Evolutionary conservation across 2,113 vertebrate genomes (phyloP).

Genomic region (Phycodurus eques): DNA sequence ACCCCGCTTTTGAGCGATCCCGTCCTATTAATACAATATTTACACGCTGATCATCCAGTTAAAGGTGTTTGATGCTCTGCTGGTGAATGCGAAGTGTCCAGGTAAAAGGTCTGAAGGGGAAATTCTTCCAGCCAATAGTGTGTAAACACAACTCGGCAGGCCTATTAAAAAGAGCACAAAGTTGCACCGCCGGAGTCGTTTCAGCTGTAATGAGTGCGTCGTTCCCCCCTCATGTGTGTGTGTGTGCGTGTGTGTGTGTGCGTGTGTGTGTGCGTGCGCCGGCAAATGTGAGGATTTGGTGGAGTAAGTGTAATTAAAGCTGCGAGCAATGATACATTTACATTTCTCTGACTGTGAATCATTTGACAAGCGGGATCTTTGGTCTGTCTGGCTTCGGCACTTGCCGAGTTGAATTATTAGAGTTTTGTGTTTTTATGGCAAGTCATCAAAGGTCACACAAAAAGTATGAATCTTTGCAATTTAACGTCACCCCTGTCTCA

Average conservation of each 20-base stretch:
- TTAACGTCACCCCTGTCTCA: background rate
- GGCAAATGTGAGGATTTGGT: background rate
- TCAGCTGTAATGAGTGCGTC: background rate
- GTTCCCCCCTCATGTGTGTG: background rate
- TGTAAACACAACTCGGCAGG: slow-evolving; percentile 1
- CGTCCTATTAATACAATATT: background rate
- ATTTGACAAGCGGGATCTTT: background rate
- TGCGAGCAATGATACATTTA: background rate
- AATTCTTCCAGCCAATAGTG: background rate
- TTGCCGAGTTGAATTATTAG: background rate
- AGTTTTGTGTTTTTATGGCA: background rate
- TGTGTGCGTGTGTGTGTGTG: too few relatives aligned
- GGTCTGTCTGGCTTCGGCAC: background rate
- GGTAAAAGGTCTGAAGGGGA: background rate
- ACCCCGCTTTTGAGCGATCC: background rate
- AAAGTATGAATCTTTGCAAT: background rate
- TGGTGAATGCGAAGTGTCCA: background rate
- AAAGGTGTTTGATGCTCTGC: background rate
- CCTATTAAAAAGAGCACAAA: slow-evolving; percentile 3
- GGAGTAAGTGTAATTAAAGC: background rate
- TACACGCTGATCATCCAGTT: background rate
- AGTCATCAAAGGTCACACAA: background rate
- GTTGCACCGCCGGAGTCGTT: slow-evolving; percentile 1
- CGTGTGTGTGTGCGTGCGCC: too few relatives aligned
- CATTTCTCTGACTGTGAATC: background rate